Conservation (phyloP, 2,797 vertebrate genomes). For the Chelidonichthys spinosus region DNA sequence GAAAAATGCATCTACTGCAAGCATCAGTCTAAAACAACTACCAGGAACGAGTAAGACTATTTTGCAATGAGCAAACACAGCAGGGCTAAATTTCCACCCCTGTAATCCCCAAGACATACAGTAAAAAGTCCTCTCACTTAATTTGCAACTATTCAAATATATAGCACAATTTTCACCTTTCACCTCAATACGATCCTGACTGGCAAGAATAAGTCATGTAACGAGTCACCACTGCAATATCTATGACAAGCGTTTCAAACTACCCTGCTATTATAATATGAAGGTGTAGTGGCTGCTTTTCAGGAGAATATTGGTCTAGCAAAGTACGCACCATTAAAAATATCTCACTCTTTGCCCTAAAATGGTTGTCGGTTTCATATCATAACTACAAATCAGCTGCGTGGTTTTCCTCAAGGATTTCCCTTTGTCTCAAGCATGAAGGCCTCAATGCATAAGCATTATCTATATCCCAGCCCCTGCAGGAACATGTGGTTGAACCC, state of each 20-base stretch:
- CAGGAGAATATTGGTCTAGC: neutral
- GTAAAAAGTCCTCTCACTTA: neutral
- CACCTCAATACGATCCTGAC: neutral
- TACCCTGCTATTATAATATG: neutral
- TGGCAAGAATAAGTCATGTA: neutral
- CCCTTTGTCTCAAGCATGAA: constrained; percentile 59
- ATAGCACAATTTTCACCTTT: constrained; percentile 16
- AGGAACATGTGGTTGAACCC: constrained; percentile 82
- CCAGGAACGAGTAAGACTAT: neutral
- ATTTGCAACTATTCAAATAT: constrained; percentile 8
- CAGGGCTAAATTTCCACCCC: neutral
- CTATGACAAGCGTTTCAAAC: neutral
- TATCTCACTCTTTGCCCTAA: neutral
- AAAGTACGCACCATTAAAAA: neutral
- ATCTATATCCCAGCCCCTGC: constrained; percentile 83
- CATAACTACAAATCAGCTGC: constrained; percentile 21
- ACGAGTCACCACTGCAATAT: constrained; percentile 6
- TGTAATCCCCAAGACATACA: neutral
- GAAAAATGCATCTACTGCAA: neutral
- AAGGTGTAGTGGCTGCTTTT: neutral
- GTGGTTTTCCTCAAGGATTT: constrained; percentile 35
- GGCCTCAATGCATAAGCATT: constrained; percentile 71
- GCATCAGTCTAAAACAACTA: neutral
- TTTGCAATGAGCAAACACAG: constrained; percentile 1
- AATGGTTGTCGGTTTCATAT: constrained; percentile 6